Percentiles rank a stretch among this genome's conserved stretches.
These are phyloP conservation scores for Coremacera marginata DNA, from an alignment of 2,888 invertebrate genomes.

Conservation along the genomic window DNA sequence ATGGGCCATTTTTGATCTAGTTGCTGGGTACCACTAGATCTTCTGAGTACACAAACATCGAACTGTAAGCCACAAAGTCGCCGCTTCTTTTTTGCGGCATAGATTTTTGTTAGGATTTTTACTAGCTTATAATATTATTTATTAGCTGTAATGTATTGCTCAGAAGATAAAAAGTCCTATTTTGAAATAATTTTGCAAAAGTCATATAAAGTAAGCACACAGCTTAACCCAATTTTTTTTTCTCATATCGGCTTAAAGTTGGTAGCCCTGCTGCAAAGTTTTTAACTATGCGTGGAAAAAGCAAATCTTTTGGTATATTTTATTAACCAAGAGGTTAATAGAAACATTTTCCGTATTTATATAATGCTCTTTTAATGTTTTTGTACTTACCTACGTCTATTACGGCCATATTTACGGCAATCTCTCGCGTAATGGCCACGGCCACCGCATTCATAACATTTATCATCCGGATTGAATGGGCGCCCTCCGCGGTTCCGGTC, in stretches of 20 bases:
- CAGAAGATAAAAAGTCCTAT: no score
- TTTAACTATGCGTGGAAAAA: neutral
- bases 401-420: slow-evolving; percentile 81
- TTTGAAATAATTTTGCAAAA: no score
- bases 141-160: no score
- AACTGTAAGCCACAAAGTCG: no score
- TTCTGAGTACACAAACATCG: no score
- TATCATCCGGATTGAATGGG: slow-evolving; percentile 86
- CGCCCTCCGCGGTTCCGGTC: slow-evolving; percentile 70
- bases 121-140: no score
- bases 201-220: no score
- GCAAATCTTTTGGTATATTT: neutral
- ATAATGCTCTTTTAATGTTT: neutral
- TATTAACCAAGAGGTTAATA: neutral
- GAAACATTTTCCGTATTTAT: neutral
- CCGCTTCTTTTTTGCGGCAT: no score
- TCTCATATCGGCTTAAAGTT: neutral
- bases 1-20: no score
- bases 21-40: no score
- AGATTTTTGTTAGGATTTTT: no score
- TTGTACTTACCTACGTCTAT: slow-evolving; percentile 48
- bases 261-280: neutral
- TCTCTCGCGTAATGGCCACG: slow-evolving; percentile 94
- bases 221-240: neutral
- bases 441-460: slow-evolving; percentile 95